phyloP scores from a whole-genome alignment of 2,797 vertebrate species.

The Intellagama lesueurii region DNA sequence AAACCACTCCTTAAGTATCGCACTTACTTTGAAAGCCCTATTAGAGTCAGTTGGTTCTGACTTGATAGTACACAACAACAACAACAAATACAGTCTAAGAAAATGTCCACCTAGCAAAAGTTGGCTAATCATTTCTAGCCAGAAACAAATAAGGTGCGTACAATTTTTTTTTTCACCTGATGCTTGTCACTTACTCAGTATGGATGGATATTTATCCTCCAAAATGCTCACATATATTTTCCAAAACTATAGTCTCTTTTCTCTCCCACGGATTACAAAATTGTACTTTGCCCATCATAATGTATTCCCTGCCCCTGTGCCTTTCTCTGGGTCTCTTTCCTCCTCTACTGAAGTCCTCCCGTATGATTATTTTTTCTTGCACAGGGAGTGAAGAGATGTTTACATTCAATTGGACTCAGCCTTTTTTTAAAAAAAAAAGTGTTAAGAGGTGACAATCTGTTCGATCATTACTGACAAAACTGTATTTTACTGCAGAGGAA shows the following conservation, averaged over 20 bases:
- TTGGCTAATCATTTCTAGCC: not conserved
- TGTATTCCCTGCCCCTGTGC: not conserved
- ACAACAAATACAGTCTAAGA: not conserved
- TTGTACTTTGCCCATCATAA: not conserved
- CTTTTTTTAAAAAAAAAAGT: slow-evolving; percentile 53
- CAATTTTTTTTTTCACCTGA: not conserved
- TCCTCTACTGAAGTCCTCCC: slow-evolving; percentile 1
- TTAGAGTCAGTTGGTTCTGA: no score
- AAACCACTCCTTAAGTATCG: no score
- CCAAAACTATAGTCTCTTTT: not conserved
- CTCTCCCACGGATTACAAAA: not conserved
- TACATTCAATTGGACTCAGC: slow-evolving; percentile 55
- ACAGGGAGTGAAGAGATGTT: slow-evolving; percentile 50
- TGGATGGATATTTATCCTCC: not conserved
- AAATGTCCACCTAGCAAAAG: not conserved
- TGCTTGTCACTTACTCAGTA: not conserved
- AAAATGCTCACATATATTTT: not conserved
- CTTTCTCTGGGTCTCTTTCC: slow-evolving; percentile 7
- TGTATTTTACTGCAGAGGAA: slow-evolving; percentile 65
- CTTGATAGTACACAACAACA: no score
- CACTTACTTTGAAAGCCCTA: no score
- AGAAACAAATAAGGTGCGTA: not conserved
- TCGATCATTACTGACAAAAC: slow-evolving; percentile 64
- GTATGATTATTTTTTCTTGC: slow-evolving; percentile 46
- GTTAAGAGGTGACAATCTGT: slow-evolving; percentile 63